Evolutionary conservation across 1,140 invertebrate genomes (phyloP).

Genomic region (Oreohelix idahoensis): DNA sequence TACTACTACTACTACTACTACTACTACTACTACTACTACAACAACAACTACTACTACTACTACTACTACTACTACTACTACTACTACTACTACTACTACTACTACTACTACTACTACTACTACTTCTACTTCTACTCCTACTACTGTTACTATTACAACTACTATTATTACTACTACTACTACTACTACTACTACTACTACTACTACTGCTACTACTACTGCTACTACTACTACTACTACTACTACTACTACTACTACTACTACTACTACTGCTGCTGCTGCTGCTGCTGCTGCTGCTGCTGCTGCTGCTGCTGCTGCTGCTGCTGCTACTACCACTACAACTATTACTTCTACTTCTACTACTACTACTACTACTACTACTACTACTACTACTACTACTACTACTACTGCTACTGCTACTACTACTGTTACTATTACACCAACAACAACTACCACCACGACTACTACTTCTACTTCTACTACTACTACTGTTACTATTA

Average conservation of each 20-base stretch:
- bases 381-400: slow-evolving; percentile 37
- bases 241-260: slow-evolving; percentile 4
- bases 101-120: background rate
- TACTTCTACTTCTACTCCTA: too few species aligned
- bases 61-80: slow-evolving; percentile 25
- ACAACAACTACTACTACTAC: background rate
- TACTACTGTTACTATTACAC: too few species aligned
- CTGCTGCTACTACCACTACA: too few species aligned
- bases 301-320: background rate
- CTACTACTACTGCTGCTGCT: too few species aligned
- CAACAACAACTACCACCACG: too few species aligned
- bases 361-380: slow-evolving; percentile 13
- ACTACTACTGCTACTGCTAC: slow-evolving; percentile 23
- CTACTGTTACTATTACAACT: too few species aligned
- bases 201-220: slow-evolving; percentile 17
- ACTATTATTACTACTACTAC: slow-evolving; percentile 13
- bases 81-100: background rate
- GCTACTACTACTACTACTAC: background rate
- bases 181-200: background rate
- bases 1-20: background rate
- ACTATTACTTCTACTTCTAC: too few species aligned
- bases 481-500: background rate
- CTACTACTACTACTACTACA: slow-evolving; percentile 3
- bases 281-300: background rate
- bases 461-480: too few species aligned